Percentiles rank a stretch among this genome's conserved stretches.
Evolutionary conservation across 2,797 vertebrate species (phyloP).

Genomic region (Lepus oiostolus): DNA sequence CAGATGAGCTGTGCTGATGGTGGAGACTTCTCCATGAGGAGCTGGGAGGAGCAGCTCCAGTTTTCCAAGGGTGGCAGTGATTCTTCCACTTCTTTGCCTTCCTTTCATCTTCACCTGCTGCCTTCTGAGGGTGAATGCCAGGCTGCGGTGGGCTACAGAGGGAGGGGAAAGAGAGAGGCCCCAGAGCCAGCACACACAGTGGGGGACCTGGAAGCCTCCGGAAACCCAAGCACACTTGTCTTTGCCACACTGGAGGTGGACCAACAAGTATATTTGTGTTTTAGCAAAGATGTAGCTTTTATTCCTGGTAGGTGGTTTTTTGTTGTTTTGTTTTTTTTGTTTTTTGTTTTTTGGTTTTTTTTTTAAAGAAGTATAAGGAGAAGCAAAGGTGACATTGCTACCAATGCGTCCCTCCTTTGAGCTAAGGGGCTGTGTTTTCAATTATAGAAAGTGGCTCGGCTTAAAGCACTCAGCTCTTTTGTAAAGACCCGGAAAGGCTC

Average conservation of each 20-base stretch:
- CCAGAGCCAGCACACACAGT: no score
- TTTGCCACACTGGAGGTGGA: neutral
- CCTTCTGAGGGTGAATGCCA: neutral
- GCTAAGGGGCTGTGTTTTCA: constrained; percentile 8
- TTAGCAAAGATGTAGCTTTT: neutral
- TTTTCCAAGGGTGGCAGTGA: neutral
- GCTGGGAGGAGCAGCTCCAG: no score
- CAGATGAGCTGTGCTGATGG: no score
- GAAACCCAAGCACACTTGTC: neutral
- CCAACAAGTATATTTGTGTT: neutral
- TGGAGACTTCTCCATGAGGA: neutral
- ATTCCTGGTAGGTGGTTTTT: neutral
- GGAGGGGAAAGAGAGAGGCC: neutral
- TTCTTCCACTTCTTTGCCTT: neutral
- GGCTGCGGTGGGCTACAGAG: neutral
- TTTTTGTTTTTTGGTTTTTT: constrained; percentile 23
- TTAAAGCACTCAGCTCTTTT: neutral
- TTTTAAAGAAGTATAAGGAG: neutral
- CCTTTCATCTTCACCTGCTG: no score
- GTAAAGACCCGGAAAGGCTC: neutral
- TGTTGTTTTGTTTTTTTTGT: neutral
- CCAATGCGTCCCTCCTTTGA: neutral
- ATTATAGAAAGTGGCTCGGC: neutral
- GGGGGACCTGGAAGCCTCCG: neutral
- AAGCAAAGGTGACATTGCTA: constrained; percentile 42